These are phyloP conservation scores for Callitettix versicolor DNA, from an alignment of 1,140 invertebrate species.

Conservation along the genomic window DNA sequence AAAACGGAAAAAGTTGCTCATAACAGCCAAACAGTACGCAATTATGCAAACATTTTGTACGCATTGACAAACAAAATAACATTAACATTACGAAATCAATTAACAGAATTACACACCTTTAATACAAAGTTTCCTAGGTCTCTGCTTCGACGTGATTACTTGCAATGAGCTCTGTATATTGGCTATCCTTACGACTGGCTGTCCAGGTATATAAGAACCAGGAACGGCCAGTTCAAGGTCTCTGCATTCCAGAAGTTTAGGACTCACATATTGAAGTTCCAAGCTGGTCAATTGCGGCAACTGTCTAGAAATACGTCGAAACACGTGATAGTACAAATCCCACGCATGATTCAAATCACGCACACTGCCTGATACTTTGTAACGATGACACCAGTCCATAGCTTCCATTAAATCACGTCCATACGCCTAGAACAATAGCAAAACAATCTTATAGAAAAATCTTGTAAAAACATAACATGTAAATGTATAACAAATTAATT, in stretches of 20 bases:
- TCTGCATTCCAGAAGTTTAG: slow-evolving; percentile 74
- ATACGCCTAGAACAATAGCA: slow-evolving; percentile 70
- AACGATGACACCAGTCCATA: slow-evolving; percentile 85
- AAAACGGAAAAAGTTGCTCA: too few relatives aligned
- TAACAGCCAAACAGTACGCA: too few relatives aligned
- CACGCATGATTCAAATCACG: slow-evolving; percentile 94
- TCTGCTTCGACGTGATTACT: slow-evolving; percentile 96
- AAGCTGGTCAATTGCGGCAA: slow-evolving; percentile 79
- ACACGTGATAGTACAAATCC: slow-evolving; percentile 98
- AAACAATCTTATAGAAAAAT: too few relatives aligned
- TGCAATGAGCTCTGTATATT: slow-evolving; percentile 72
- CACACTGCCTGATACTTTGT: slow-evolving; percentile 71
- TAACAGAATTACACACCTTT: slow-evolving; percentile 53
- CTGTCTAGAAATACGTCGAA: slow-evolving; percentile 87
- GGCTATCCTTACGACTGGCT: slow-evolving; percentile 75
- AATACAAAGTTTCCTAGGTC: slow-evolving; percentile 90
- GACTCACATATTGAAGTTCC: slow-evolving; percentile 92
- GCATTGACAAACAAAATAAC: too few relatives aligned
- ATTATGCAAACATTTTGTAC: too few relatives aligned
- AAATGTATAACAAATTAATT: too few relatives aligned
- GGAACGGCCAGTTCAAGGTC: slow-evolving; percentile 91
- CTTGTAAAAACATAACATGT: too few relatives aligned
- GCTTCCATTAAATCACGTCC: slow-evolving; percentile 88
- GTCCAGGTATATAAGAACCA: slow-evolving; percentile 87
- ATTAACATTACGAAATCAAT: too few relatives aligned